Evolutionary conservation across 2,113 vertebrate genomes (phyloP).

Genomic region (Peromyscus maniculatus): DNA sequence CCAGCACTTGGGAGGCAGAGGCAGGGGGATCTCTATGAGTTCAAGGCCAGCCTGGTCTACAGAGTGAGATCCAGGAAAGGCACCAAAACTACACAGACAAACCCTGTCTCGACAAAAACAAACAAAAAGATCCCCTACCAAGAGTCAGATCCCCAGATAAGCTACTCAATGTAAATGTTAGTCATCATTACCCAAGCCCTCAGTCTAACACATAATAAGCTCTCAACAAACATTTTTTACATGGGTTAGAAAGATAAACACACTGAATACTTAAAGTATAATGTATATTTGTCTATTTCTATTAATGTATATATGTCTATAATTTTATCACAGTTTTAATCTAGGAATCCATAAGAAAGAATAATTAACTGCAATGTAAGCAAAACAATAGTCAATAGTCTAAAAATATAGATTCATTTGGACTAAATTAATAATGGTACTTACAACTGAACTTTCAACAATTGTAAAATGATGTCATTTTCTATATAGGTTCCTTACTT

Average conservation of each 20-base stretch:
- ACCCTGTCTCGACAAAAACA: no score
- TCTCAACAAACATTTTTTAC: neutral
- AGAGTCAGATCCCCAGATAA: neutral
- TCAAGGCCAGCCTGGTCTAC: no score
- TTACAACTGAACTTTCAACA: neutral
- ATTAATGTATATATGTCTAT: neutral
- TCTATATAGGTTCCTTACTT: neutral
- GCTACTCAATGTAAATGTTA: neutral
- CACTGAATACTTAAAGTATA: neutral
- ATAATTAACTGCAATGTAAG: neutral
- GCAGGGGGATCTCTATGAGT: no score
- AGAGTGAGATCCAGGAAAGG: no score
- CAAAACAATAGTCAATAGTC: neutral
- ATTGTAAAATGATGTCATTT: constrained; percentile 14
- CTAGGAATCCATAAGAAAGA: neutral
- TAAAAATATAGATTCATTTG: neutral
- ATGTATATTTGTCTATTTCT: neutral
- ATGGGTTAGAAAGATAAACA: neutral
- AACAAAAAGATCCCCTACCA: neutral
- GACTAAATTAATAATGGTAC: neutral
- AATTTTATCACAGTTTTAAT: constrained; percentile 3
- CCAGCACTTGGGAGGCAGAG: no score
- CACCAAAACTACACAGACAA: no score
- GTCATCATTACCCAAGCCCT: neutral
- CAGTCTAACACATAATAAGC: neutral